phyloP scores from a whole-genome alignment of 2,113 vertebrate species.

The Montifringilla adamsi region DNA sequence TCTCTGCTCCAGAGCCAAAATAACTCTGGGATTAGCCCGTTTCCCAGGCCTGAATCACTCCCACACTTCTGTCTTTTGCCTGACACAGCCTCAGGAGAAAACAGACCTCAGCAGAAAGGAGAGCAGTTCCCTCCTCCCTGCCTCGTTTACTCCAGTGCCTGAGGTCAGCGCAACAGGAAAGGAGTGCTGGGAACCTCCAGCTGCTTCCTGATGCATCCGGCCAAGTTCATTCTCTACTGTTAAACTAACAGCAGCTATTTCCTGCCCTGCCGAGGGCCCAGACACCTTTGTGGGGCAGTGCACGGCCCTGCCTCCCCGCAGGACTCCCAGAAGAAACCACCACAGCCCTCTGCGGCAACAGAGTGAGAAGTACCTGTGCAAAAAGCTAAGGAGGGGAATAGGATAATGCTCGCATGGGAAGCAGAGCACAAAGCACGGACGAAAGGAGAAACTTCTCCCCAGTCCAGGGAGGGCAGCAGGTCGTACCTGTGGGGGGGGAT shows the following conservation, averaged over 20 bases:
- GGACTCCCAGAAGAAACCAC: neutral
- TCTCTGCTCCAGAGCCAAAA: neutral
- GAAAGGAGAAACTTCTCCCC: neutral
- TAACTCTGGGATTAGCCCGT: fast-evolving
- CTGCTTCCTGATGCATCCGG: neutral
- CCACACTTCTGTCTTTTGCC: neutral
- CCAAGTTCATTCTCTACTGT: neutral
- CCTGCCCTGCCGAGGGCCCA: neutral
- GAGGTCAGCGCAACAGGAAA: slow-evolving; percentile 24
- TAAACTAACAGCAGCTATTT: neutral
- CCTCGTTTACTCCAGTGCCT: neutral
- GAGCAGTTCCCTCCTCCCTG: neutral
- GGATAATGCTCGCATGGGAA: neutral
- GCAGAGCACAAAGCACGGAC: fast-evolving
- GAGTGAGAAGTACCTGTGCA: neutral
- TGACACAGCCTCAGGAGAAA: neutral
- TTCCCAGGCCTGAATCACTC: neutral
- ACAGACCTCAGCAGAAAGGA: neutral
- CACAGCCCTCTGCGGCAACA: neutral
- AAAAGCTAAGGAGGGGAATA: neutral
- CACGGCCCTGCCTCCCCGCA: neutral
- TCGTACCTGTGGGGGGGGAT: slow-evolving; percentile 93
- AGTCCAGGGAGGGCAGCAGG: fast-evolving
- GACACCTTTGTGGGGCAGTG: fast-evolving
- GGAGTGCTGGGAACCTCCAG: slow-evolving; percentile 12